Evolutionary conservation across 2,888 invertebrate species (phyloP).

Genomic region (Sarcophaga variegata): DNA sequence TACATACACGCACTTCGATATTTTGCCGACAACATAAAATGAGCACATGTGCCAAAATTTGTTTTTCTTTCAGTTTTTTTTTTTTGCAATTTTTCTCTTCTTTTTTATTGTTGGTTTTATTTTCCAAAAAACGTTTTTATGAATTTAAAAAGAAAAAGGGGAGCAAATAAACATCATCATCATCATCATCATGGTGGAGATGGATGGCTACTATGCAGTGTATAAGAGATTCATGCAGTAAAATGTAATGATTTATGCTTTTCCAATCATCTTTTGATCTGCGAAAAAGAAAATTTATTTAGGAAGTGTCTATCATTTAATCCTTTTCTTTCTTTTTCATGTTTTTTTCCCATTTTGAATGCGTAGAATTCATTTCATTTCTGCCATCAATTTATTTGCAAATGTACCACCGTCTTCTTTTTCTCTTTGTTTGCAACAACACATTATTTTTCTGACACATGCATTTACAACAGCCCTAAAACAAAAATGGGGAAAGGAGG

Average conservation of each 20-base stretch:
- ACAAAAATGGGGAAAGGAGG: no score
- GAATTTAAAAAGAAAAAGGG: conserved; percentile 2
- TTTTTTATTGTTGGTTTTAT: background rate
- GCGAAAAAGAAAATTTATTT: conserved; percentile 34
- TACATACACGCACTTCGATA: background rate
- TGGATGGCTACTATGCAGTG: no score
- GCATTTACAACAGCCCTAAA: background rate
- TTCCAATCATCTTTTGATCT: conserved; percentile 47
- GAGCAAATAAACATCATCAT: background rate
- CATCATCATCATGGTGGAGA: no score
- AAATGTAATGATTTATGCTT: conserved; percentile 40
- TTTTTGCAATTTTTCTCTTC: background rate
- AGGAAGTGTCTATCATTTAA: conserved; percentile 44
- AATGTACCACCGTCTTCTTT: background rate
- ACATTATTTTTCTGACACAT: background rate
- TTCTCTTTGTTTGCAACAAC: background rate
- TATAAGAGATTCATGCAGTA: background rate
- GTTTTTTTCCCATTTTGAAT: background rate
- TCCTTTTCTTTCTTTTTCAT: conserved; percentile 19
- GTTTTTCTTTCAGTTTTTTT: background rate
- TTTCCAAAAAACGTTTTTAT: conserved; percentile 20
- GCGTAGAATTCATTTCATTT: background rate
- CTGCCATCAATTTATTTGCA: background rate
- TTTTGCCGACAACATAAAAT: conserved; percentile 50
- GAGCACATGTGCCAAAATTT: conserved; percentile 57